These are phyloP conservation scores for Ellobius talpinus DNA, from an alignment of 2,113 vertebrate species.

Conservation along the genomic window DNA sequence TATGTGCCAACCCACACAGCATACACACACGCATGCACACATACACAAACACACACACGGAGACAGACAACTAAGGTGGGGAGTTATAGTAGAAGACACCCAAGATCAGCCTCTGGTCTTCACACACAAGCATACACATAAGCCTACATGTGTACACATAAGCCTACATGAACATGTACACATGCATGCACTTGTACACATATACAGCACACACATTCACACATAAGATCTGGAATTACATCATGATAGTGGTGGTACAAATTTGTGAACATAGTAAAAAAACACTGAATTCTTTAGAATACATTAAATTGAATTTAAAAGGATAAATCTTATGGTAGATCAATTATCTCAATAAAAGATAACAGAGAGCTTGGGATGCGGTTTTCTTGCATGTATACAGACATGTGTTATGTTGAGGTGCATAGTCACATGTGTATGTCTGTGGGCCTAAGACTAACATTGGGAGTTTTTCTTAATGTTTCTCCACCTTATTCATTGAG, in stretches of 20 bases:
- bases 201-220: not conserved
- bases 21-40: not conserved
- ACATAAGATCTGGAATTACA: not conserved
- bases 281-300: not conserved
- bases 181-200: not conserved
- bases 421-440: not conserved
- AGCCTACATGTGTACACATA: not conserved
- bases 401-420: not conserved
- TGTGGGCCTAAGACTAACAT: not conserved
- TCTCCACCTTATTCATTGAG: not conserved
- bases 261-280: not conserved
- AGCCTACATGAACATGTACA: not conserved
- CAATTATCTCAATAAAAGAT: not conserved
- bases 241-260: not conserved
- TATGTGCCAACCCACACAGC: not conserved
- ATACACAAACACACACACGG: not conserved
- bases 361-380: not conserved
- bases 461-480: not conserved
- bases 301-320: not conserved
- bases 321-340: not conserved
- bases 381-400: not conserved
- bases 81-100: not conserved
- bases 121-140: no score
- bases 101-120: not conserved
- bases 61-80: not conserved